Percentiles rank a stretch among this genome's conserved stretches.
phyloP scores from a whole-genome alignment of 2,113 vertebrate genomes.

The Eubucco bourcierii region DNA sequence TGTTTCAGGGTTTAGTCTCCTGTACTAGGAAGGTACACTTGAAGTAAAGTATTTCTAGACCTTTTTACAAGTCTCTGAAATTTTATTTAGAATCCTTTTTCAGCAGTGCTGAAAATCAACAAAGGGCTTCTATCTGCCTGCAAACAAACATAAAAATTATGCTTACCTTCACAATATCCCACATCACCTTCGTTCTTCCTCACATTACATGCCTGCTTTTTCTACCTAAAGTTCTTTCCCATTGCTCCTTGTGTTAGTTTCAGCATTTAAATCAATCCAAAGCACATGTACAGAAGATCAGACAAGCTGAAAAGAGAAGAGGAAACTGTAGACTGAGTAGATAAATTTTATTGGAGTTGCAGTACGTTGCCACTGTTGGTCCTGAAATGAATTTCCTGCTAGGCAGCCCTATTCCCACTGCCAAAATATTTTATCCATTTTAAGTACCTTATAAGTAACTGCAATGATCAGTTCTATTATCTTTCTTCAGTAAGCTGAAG shows the following conservation, averaged over 20 bases:
- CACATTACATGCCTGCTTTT: background rate
- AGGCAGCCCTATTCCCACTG: background rate
- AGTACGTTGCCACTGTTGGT: background rate
- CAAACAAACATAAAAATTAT: background rate
- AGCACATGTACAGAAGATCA: background rate
- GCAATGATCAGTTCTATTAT: background rate
- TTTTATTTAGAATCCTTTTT: background rate
- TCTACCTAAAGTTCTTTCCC: background rate
- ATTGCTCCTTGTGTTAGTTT: background rate
- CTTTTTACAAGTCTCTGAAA: background rate
- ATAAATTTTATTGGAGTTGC: background rate
- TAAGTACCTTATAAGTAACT: background rate
- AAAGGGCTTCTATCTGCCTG: background rate
- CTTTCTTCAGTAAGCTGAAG: background rate
- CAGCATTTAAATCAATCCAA: background rate
- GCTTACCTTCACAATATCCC: background rate
- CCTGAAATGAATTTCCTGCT: background rate
- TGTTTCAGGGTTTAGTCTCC: background rate
- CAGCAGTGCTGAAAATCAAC: background rate
- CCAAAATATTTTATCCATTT: background rate
- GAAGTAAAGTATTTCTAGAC: background rate
- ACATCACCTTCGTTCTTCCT: background rate
- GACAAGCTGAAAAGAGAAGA: background rate
- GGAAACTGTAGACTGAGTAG: background rate
- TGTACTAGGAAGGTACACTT: background rate